These are phyloP conservation scores for Drosophila tropicalis DNA, from an alignment of 1,140 invertebrate species.

Conservation along the genomic window DNA sequence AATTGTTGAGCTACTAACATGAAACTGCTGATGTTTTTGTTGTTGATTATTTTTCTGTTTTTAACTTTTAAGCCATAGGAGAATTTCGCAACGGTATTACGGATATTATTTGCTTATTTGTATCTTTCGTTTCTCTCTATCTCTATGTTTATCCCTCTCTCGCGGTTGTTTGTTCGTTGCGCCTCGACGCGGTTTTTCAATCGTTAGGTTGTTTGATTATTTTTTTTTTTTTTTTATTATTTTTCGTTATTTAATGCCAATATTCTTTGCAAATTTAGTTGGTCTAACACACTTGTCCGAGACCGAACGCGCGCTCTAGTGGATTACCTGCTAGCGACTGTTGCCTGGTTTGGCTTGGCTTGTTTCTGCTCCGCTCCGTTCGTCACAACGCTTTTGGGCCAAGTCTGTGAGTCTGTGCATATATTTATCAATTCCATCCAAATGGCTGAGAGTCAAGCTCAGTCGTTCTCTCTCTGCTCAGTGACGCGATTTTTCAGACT, in stretches of 20 bases:
- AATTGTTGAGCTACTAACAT: constrained; percentile 34
- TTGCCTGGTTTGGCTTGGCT: constrained; percentile 1
- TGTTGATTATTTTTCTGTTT: background rate
- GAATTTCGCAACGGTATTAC: constrained; percentile 23
- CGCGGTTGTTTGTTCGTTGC: constrained; percentile 25
- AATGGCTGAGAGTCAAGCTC: constrained; percentile 16
- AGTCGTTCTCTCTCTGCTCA: constrained; percentile 40
- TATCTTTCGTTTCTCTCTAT: constrained; percentile 16
- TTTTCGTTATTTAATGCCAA: constrained; percentile 27
- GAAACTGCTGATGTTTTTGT: constrained; percentile 22
- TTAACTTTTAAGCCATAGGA: background rate
- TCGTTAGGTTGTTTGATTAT: background rate
- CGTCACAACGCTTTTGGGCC: constrained; percentile 16
- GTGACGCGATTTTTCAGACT: constrained; percentile 31
- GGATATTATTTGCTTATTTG: constrained; percentile 14
- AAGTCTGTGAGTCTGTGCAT: constrained; percentile 36
- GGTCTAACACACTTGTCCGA: constrained; percentile 45
- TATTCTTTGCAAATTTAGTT: constrained; percentile 33
- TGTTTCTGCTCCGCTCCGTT: constrained; percentile 19
- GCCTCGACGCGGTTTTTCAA: constrained; percentile 30
- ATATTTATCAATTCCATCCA: constrained; percentile 28
- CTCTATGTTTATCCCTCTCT: constrained; percentile 7
- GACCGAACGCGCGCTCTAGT: constrained; percentile 65
- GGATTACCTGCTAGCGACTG: constrained; percentile 71
- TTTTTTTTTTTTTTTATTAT: constrained; percentile 8